Conservation (phyloP, 2,797 vertebrate genomes). For the Betta splendens region DNA sequence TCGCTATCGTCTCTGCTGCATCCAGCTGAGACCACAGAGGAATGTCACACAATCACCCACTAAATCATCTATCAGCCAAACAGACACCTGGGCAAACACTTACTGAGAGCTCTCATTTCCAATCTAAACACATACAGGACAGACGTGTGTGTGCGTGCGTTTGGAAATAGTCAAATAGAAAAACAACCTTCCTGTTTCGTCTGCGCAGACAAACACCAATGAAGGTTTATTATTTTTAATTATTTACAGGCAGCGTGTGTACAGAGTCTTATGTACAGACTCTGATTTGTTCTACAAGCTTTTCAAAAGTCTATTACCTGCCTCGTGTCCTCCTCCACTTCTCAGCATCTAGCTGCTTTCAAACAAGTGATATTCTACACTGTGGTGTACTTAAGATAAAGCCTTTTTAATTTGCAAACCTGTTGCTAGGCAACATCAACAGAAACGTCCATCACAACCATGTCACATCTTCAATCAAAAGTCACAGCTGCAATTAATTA, state of each 20-base stretch:
- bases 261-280: background rate
- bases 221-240: background rate
- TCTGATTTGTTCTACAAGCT: background rate
- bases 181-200: slow-evolving; percentile 7
- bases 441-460: too few species aligned
- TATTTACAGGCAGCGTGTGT: background rate
- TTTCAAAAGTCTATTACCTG: background rate
- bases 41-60: slow-evolving; percentile 65
- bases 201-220: background rate
- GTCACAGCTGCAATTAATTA: too few species aligned
- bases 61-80: slow-evolving; percentile 67
- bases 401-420: too few species aligned
- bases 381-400: too few species aligned
- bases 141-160: slow-evolving; percentile 1
- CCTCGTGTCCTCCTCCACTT: background rate
- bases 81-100: slow-evolving; percentile 60
- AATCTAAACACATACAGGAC: slow-evolving; percentile 38
- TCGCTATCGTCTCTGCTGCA: slow-evolving; percentile 43
- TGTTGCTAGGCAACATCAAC: too few species aligned
- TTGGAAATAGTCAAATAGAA: background rate
- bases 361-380: background rate
- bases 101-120: slow-evolving; percentile 64
- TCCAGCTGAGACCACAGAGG: slow-evolving; percentile 66
- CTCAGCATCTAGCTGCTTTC: background rate
- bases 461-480: too few species aligned